These are phyloP conservation scores for Anseranas semipalmata DNA, from an alignment of 2,113 vertebrate species.

Conservation along the genomic window DNA sequence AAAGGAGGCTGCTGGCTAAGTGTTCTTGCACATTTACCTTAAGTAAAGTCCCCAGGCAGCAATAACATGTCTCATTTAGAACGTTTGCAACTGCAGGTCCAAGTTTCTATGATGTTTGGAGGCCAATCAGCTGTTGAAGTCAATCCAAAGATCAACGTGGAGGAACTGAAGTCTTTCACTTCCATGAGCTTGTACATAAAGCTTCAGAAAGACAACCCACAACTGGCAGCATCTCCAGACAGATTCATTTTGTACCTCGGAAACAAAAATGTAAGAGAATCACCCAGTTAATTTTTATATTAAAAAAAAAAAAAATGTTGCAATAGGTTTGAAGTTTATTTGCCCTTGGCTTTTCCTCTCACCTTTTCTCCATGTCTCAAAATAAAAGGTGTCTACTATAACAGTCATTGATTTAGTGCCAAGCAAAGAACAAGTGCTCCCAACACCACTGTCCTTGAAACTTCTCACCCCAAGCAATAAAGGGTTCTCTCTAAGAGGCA, in stretches of 20 bases:
- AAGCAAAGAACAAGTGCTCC: not conserved
- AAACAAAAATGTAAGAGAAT: slow-evolving; percentile 86
- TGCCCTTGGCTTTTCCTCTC: not conserved
- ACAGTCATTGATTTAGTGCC: not conserved
- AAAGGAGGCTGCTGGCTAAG: not conserved
- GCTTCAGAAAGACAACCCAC: slow-evolving; percentile 77
- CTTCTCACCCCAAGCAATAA: not conserved
- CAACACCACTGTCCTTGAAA: not conserved
- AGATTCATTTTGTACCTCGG: slow-evolving; percentile 93
- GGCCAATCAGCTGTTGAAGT: slow-evolving; percentile 92
- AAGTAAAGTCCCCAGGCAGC: not conserved
- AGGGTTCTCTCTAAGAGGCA: not conserved
- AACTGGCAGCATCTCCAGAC: slow-evolving; percentile 81
- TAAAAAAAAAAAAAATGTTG: not conserved
- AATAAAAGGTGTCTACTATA: not conserved
- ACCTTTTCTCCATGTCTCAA: not conserved
- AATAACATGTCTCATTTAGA: not conserved
- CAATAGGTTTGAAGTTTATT: not conserved
- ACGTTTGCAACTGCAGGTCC: slow-evolving; percentile 80
- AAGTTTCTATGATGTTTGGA: slow-evolving; percentile 96
- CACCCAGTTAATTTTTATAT: not conserved
- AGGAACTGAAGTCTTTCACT: slow-evolving; percentile 91
- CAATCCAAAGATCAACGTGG: slow-evolving; percentile 84
- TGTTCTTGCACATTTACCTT: not conserved
- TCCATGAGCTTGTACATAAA: slow-evolving; percentile 92